Percentiles rank a stretch among this genome's conserved stretches.
phyloP scores from a whole-genome alignment of 2,113 vertebrate genomes.

The Misgurnus anguillicaudatus region DNA sequence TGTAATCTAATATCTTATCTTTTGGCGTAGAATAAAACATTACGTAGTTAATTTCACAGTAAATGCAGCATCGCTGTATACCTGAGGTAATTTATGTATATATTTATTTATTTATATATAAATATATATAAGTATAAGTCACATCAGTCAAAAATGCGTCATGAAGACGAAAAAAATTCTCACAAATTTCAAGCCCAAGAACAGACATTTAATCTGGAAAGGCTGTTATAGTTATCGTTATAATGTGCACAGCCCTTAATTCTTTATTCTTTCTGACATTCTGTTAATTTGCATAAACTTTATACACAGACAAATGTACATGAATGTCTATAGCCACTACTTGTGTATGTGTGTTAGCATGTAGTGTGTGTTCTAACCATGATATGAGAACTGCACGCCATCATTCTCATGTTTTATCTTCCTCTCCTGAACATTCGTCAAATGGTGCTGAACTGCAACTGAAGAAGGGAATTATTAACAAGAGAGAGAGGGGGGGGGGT shows the following conservation, averaged over 20 bases:
- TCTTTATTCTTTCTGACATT: neutral
- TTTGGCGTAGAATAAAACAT: too few relatives aligned
- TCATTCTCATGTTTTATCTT: constrained; percentile 82
- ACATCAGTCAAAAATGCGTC: too few relatives aligned
- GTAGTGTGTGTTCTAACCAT: constrained; percentile 53
- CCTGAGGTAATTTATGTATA: too few relatives aligned
- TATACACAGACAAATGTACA: too few relatives aligned
- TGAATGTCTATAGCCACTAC: neutral
- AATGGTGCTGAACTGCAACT: constrained; percentile 81
- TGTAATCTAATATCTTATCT: too few relatives aligned
- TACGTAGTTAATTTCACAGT: too few relatives aligned
- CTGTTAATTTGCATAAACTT: neutral
- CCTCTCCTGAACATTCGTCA: constrained; percentile 81
- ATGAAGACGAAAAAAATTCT: too few relatives aligned
- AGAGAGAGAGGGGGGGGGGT: constrained; percentile 31
- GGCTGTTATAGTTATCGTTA: neutral
- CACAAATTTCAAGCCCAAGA: too few relatives aligned
- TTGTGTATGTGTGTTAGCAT: constrained; percentile 17
- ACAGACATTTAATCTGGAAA: too few relatives aligned
- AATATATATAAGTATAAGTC: too few relatives aligned
- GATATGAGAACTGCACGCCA: constrained; percentile 81
- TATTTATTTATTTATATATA: too few relatives aligned
- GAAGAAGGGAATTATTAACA: constrained; percentile 76
- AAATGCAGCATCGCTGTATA: too few relatives aligned
- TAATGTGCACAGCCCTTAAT: neutral